These are phyloP conservation scores for Crotalus horridus DNA, from an alignment of 2,113 vertebrate genomes.

Conservation along the genomic window DNA sequence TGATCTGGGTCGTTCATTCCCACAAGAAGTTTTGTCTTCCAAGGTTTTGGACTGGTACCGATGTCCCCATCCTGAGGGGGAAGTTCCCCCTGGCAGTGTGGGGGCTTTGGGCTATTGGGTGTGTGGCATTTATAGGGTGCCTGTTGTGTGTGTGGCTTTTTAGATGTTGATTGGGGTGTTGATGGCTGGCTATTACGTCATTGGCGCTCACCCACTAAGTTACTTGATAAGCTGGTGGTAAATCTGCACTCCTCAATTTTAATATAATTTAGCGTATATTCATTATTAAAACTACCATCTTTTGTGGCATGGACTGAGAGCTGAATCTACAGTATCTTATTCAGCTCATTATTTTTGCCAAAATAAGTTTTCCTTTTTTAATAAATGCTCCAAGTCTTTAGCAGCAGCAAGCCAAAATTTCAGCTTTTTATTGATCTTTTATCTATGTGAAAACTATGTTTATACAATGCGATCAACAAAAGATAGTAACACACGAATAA, in stretches of 20 bases:
- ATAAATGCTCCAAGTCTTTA: slow-evolving; percentile 42
- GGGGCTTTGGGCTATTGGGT: background rate
- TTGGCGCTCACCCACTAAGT: background rate
- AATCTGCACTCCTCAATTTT: background rate
- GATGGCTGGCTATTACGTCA: background rate
- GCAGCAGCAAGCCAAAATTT: slow-evolving; percentile 22
- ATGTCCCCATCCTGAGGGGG: background rate
- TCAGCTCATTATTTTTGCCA: slow-evolving; percentile 14
- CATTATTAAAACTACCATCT: background rate
- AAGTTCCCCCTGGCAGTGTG: too few relatives aligned
- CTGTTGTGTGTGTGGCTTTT: background rate
- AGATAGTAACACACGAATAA: background rate
- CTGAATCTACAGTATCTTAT: background rate
- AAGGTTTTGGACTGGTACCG: background rate
- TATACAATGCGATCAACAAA: background rate
- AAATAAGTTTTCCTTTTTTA: background rate
- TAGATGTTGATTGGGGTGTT: background rate
- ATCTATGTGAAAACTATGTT: background rate
- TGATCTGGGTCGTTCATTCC: too few relatives aligned
- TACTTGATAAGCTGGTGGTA: background rate
- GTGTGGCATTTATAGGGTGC: background rate
- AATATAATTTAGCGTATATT: background rate
- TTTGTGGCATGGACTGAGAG: background rate
- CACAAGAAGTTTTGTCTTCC: background rate
- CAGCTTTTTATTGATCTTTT: slow-evolving; percentile 13